phyloP scores from a whole-genome alignment of 2,113 vertebrate genomes.

The Fregata magnificens region DNA sequence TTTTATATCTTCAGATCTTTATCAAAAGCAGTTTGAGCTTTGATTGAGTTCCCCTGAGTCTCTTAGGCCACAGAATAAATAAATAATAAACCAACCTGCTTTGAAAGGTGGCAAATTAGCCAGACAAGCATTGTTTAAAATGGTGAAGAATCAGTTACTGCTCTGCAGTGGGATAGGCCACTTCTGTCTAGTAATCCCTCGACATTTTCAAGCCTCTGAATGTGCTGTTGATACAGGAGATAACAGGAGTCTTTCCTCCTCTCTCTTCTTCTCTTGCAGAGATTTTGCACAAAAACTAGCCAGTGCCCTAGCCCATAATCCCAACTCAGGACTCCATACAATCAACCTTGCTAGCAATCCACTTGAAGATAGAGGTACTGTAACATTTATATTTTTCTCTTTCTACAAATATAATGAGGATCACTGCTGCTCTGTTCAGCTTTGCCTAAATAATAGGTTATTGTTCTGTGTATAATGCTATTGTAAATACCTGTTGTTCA shows the following conservation, averaged over 20 bases:
- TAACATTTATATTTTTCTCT: not conserved
- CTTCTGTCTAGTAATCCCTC: not conserved
- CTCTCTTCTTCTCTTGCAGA: conserved; percentile 69
- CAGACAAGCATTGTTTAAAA: not conserved
- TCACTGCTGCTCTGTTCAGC: not conserved
- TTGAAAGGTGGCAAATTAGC: not conserved
- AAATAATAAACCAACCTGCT: not conserved
- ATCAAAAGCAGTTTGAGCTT: not conserved
- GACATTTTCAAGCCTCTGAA: not conserved
- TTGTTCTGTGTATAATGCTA: not conserved
- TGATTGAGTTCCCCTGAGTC: not conserved
- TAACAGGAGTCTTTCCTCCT: not conserved
- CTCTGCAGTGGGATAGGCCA: not conserved
- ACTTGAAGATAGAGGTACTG: conserved; percentile 92
- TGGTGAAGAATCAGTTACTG: not conserved
- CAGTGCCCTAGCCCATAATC: conserved; percentile 86
- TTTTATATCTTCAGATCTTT: not conserved
- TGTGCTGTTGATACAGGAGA: not conserved
- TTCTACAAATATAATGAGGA: not conserved
- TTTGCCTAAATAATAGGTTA: not conserved
- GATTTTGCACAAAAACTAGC: conserved; percentile 97
- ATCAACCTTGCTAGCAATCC: conserved; percentile 95
- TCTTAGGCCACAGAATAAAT: not conserved
- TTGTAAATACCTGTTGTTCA: not conserved
- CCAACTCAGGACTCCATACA: conserved; percentile 90